phyloP scores from a whole-genome alignment of 1,140 invertebrate species.

The Musca vetustissima region DNA sequence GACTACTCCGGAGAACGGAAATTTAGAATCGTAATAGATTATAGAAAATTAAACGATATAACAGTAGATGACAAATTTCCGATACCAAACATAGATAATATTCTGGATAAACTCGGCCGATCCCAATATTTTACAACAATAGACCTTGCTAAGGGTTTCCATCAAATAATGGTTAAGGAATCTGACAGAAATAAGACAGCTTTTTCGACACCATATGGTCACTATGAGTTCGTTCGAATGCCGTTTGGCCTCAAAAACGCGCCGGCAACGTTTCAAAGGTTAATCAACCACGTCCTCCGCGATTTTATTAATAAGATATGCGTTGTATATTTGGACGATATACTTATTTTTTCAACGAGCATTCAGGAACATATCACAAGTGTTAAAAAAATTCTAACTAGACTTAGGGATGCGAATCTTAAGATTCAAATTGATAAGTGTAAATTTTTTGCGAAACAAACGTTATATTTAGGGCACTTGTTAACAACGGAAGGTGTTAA shows the following conservation, averaged over 20 bases:
- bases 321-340: constrained; percentile 25
- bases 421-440: constrained; percentile 43
- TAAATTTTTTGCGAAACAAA: too few species aligned
- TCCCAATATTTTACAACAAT: background rate
- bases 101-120: too few species aligned
- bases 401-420: constrained; percentile 32
- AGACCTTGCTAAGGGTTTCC: background rate
- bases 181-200: constrained; percentile 19
- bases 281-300: constrained; percentile 6
- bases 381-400: constrained; percentile 1
- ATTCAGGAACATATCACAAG: constrained; percentile 7
- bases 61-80: constrained; percentile 33
- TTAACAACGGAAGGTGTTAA: too few species aligned
- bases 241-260: constrained; percentile 26
- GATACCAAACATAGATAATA: constrained; percentile 33
- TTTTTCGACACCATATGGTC: constrained; percentile 16
- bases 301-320: constrained; percentile 22
- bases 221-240: constrained; percentile 19
- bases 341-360: constrained; percentile 18
- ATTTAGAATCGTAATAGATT: constrained; percentile 51
- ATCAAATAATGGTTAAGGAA: background rate
- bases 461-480: too few species aligned
- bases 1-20: constrained; percentile 30
- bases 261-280: constrained; percentile 15
- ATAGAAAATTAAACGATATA: constrained; percentile 41